Evolutionary conservation across 2,797 vertebrate species (phyloP).

Genomic region (Clarias fuscus): DNA sequence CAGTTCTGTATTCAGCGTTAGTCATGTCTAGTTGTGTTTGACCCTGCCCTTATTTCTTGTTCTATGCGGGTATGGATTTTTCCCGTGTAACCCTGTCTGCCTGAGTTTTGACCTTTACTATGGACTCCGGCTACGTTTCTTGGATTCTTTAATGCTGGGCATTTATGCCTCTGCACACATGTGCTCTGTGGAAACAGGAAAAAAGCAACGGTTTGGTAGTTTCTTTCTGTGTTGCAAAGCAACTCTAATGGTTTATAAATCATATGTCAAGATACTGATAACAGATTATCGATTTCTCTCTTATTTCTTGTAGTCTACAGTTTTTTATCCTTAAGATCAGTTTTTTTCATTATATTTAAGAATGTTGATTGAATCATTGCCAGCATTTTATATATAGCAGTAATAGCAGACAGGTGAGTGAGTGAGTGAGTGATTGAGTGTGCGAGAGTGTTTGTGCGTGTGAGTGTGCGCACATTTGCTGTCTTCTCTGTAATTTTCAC

Average conservation of each 20-base stretch:
- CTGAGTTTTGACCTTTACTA: neutral
- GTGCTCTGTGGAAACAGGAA: neutral
- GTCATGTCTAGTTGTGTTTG: neutral
- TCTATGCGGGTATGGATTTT: neutral
- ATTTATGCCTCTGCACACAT: too few species aligned
- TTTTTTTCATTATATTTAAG: neutral
- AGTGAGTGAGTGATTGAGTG: conserved; percentile 7
- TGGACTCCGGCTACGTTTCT: too few species aligned
- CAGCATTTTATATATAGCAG: neutral
- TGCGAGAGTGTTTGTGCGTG: conserved; percentile 1
- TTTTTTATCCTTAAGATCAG: too few species aligned
- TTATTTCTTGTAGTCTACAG: neutral
- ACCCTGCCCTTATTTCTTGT: neutral
- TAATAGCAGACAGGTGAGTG: neutral
- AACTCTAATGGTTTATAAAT: neutral
- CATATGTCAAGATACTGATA: neutral
- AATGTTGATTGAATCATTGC: neutral
- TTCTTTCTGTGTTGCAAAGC: neutral
- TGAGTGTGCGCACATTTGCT: neutral
- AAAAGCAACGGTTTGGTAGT: neutral
- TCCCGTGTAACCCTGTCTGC: neutral
- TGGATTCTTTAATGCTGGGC: neutral
- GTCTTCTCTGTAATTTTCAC: neutral
- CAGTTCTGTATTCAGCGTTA: neutral
- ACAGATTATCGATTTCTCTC: too few species aligned